Percentiles rank a stretch among this genome's conserved stretches.
Evolutionary conservation across 2,888 invertebrate species (phyloP).

Genomic region (Chloroclysta siterata): DNA sequence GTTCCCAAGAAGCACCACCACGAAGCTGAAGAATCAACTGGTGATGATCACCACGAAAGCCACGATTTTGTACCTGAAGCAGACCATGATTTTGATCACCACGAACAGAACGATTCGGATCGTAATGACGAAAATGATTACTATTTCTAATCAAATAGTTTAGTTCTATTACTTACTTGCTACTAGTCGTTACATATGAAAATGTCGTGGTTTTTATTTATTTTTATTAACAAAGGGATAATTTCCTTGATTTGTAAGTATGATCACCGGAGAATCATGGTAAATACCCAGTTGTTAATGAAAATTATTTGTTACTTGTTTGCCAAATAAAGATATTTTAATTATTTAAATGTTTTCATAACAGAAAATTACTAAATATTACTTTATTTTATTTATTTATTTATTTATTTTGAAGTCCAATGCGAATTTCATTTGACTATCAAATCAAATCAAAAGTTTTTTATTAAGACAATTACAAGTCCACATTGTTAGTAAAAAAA

Average conservation of each 20-base stretch:
- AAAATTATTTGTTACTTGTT: background rate
- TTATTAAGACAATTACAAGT: too few species aligned
- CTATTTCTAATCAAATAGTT: constrained; percentile 9
- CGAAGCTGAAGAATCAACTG: constrained; percentile 13
- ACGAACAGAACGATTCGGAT: constrained; percentile 59
- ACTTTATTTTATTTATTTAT: too few species aligned
- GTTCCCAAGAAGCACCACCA: constrained; percentile 48
- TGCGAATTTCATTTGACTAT: too few species aligned
- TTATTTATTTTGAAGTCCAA: too few species aligned
- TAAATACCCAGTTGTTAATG: too few species aligned
- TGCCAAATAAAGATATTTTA: constrained; percentile 10
- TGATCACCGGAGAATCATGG: too few species aligned
- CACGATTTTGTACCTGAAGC: constrained; percentile 19
- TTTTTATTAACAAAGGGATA: too few species aligned
- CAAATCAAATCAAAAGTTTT: too few species aligned
- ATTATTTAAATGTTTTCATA: background rate
- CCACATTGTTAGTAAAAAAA: too few species aligned
- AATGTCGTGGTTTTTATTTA: too few species aligned
- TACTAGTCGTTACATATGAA: background rate
- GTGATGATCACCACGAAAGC: background rate
- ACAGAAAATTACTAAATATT: too few species aligned
- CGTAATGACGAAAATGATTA: constrained; percentile 37
- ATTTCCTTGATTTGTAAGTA: too few species aligned
- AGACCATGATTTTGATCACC: constrained; percentile 63
- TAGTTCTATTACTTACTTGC: constrained; percentile 7